A percentile compares a stretch with the other conserved stretches of the same genome.
phyloP scores from a whole-genome alignment of 2,797 vertebrate species.

The Falco peregrinus region DNA sequence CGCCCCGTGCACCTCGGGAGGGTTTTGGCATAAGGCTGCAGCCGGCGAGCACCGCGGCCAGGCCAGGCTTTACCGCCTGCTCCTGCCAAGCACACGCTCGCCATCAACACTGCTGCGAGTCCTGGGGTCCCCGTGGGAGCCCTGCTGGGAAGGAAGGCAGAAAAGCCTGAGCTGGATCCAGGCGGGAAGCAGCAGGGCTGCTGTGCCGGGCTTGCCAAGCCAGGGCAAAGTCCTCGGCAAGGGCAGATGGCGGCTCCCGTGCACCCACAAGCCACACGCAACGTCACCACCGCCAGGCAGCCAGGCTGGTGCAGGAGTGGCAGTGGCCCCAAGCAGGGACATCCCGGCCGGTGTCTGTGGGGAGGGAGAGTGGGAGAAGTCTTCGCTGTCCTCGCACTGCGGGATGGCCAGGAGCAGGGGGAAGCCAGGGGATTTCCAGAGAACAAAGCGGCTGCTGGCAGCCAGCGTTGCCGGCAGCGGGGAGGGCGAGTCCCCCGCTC shows the following conservation, averaged over 20 bases:
- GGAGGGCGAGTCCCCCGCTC: constrained; percentile 31
- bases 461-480: not conserved
- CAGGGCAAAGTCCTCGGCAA: constrained; percentile 20
- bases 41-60: not conserved
- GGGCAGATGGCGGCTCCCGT: not conserved
- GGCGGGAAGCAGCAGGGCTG: not conserved
- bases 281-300: not conserved
- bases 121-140: not conserved
- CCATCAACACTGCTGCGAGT: not conserved
- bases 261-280: not conserved
- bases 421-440: constrained; percentile 49
- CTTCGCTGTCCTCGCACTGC: not conserved
- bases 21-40: not conserved
- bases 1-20: fast-evolving
- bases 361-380: not conserved
- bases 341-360: not conserved
- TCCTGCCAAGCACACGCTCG: not conserved
- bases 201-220: not conserved
- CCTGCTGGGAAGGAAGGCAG: not conserved
- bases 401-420: not conserved
- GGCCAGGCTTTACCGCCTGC: not conserved
- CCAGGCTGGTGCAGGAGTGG: not conserved
- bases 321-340: not conserved
- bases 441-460: constrained; percentile 63
- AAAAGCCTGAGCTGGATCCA: not conserved